Evolutionary conservation across 2,113 vertebrate species (phyloP).

Genomic region (Lampris megalopsis): DNA sequence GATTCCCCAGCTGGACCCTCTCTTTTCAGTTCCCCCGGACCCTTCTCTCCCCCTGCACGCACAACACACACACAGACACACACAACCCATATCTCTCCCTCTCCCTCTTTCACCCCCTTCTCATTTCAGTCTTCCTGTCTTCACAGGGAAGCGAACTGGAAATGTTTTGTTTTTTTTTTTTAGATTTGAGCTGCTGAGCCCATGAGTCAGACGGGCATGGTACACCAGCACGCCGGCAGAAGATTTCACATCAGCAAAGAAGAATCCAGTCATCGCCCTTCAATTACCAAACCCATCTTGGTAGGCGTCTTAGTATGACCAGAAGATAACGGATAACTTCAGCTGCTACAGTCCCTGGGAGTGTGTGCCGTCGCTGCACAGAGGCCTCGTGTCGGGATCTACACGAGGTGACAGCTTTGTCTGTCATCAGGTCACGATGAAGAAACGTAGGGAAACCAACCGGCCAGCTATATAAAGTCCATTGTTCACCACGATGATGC

Average conservation of each 20-base stretch:
- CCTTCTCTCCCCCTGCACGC: not conserved
- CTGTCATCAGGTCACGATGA: constrained; percentile 67
- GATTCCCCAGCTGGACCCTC: constrained; percentile 18
- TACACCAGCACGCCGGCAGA: no score
- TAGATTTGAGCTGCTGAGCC: no score
- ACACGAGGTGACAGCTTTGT: constrained; percentile 40
- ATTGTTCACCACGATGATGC: constrained; percentile 51
- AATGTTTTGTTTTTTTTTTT: no score
- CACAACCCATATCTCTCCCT: not conserved
- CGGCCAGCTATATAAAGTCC: constrained; percentile 28
- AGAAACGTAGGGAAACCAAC: constrained; percentile 25
- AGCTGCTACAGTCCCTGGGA: constrained; percentile 10
- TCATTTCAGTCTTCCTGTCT: constrained; percentile 32
- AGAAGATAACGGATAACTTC: not conserved
- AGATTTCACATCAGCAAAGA: not conserved
- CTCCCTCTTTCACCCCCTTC: constrained; percentile 10
- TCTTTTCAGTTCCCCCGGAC: not conserved
- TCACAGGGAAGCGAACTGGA: no score
- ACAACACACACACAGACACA: no score
- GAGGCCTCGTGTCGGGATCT: constrained; percentile 18
- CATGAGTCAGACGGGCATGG: no score
- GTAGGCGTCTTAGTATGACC: constrained; percentile 1
- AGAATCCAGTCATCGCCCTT: constrained; percentile 15
- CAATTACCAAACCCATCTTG: not conserved
- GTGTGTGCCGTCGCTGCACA: constrained; percentile 22